Percentiles rank a stretch among this genome's conserved stretches.
Conservation (phyloP, 2,888 invertebrate species). For the Lamellibrachia satsuma region DNA sequence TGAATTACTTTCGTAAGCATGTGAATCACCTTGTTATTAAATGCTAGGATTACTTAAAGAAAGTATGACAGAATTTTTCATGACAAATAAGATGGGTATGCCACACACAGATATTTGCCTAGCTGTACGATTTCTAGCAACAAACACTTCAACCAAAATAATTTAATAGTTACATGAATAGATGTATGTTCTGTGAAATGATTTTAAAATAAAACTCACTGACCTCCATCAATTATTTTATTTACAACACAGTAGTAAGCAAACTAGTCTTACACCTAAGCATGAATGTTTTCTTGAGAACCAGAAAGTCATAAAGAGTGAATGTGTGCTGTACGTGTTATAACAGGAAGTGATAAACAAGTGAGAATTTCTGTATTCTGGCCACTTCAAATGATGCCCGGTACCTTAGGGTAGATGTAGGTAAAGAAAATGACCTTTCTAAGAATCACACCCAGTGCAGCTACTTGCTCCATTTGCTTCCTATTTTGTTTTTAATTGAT, state of each 20-base stretch:
- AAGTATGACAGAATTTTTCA: no score
- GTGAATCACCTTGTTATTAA: constrained; percentile 8
- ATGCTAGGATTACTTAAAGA: background rate
- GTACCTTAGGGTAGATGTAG: background rate
- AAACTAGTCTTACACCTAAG: background rate
- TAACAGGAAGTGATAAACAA: background rate
- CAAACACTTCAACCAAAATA: background rate
- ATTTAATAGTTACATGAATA: background rate
- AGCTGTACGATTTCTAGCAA: no score
- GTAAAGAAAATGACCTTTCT: background rate
- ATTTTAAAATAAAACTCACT: background rate
- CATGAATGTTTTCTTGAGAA: background rate
- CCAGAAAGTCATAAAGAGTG: background rate
- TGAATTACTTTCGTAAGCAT: background rate
- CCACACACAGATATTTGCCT: no score
- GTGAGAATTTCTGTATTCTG: background rate
- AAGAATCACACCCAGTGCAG: background rate
- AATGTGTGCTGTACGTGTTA: background rate
- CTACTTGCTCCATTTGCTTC: background rate
- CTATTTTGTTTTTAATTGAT: background rate
- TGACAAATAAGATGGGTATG: no score
- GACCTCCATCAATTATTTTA: background rate
- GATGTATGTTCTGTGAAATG: background rate
- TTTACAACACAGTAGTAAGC: background rate
- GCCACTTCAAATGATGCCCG: background rate